Conservation (phyloP, 1,140 invertebrate species). For the Tetranychus cinnabarinus region DNA sequence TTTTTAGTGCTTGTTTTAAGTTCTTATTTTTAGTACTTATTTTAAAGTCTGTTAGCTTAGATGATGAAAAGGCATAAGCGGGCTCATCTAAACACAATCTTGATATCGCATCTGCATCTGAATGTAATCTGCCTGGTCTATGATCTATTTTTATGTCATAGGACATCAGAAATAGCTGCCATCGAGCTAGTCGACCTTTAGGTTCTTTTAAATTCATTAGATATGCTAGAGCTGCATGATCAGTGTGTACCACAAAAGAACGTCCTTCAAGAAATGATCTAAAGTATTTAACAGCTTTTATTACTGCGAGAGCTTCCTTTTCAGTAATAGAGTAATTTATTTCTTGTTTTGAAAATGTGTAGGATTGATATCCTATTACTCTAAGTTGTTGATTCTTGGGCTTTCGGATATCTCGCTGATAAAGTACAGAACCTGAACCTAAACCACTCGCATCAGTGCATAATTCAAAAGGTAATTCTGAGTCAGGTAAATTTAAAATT, state of each 20-base stretch:
- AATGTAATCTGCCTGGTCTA: background rate
- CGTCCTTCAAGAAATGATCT: background rate
- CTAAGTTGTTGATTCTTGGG: constrained; percentile 7
- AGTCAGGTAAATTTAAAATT: constrained; percentile 3
- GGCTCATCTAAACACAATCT: background rate
- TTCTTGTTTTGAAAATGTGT: constrained; percentile 18
- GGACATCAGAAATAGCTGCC: background rate
- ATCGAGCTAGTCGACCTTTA: background rate
- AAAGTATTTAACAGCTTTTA: constrained; percentile 20
- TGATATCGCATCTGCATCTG: background rate
- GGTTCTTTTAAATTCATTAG: background rate
- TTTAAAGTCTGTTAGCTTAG: too few species aligned
- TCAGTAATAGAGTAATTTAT: constrained; percentile 22
- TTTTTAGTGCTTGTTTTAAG: too few species aligned
- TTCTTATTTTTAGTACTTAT: too few species aligned
- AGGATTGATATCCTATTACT: constrained; percentile 16
- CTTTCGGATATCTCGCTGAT: background rate
- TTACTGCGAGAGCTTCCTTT: constrained; percentile 20
- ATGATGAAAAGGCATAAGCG: background rate
- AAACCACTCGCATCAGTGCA: constrained; percentile 8
- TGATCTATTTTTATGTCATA: background rate
- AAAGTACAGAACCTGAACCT: constrained; percentile 10
- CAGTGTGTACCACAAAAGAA: constrained; percentile 8
- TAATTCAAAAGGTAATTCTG: constrained; percentile 8
- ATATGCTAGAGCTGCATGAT: background rate